These are phyloP conservation scores for Zaprionus nigranus DNA, from an alignment of 1,140 invertebrate genomes.

Conservation along the genomic window DNA sequence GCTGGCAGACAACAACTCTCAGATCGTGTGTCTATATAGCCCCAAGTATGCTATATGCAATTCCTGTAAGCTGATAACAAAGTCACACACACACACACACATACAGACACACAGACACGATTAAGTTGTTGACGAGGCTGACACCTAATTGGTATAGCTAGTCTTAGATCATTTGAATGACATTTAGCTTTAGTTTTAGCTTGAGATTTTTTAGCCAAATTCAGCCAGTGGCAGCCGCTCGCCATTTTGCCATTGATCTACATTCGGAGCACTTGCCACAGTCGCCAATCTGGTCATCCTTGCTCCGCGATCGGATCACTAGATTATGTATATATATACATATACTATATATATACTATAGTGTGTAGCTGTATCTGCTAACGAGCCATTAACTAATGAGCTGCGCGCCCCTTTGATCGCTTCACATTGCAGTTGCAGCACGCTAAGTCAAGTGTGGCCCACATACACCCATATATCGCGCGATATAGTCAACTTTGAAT, in stretches of 20 bases:
- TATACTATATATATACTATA: constrained; percentile 3
- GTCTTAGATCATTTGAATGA: constrained; percentile 61
- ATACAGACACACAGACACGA: constrained; percentile 16
- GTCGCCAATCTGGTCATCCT: constrained; percentile 70
- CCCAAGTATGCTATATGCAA: constrained; percentile 20
- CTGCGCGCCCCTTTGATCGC: constrained; percentile 12
- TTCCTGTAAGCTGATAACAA: constrained; percentile 65
- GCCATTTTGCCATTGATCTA: constrained; percentile 79
- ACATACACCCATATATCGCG: constrained; percentile 1
- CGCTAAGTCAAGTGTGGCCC: not conserved
- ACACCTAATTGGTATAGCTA: constrained; percentile 62
- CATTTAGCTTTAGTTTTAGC: constrained; percentile 57
- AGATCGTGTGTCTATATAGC: constrained; percentile 1
- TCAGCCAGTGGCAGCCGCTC: constrained; percentile 47
- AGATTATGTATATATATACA: constrained; percentile 4
- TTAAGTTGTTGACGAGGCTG: constrained; percentile 39
- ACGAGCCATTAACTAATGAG: constrained; percentile 33
- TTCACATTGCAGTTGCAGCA: constrained; percentile 15
- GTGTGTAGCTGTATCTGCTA: not conserved
- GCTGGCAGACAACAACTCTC: constrained; percentile 43
- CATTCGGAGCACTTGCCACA: constrained; percentile 44
- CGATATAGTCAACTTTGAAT: not conserved
- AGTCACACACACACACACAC: constrained; percentile 10
- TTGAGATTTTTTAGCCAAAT: constrained; percentile 68
- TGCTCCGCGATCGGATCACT: constrained; percentile 36